These are phyloP conservation scores for Pseudorectes ferrugineus DNA, from an alignment of 2,113 vertebrate genomes.

Conservation along the genomic window DNA sequence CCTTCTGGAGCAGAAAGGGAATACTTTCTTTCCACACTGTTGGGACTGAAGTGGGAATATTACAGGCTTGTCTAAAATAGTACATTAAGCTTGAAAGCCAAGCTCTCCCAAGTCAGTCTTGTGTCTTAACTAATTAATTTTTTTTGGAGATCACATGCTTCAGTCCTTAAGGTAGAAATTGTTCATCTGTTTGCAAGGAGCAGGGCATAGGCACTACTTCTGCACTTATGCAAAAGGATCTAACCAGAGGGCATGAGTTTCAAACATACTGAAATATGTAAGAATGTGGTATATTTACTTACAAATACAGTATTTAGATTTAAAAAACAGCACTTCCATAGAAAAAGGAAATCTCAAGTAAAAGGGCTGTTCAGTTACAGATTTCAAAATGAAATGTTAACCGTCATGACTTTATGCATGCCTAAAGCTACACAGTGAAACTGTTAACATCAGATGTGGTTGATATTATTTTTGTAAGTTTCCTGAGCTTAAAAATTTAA, in stretches of 20 bases:
- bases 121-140: background rate
- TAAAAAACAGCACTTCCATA: background rate
- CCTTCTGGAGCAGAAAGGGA: background rate
- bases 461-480: conserved; percentile 16
- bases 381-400: background rate
- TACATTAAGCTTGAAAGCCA: background rate
- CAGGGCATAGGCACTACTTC: background rate
- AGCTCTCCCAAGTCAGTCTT: background rate
- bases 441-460: background rate
- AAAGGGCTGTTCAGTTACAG: background rate
- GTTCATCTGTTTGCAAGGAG: background rate
- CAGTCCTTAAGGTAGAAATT: background rate
- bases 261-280: background rate
- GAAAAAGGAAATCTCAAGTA: background rate
- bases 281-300: background rate
- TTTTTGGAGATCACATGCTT: background rate
- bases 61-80: background rate
- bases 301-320: background rate
- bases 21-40: background rate
- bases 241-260: background rate
- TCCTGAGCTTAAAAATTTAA: conserved; percentile 9
- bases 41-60: background rate
- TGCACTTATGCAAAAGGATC: background rate
- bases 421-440: background rate
- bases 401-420: background rate